Base-by-base conservation (phyloP, 1,140 invertebrate species). In the Bombus ignitus region DNA sequence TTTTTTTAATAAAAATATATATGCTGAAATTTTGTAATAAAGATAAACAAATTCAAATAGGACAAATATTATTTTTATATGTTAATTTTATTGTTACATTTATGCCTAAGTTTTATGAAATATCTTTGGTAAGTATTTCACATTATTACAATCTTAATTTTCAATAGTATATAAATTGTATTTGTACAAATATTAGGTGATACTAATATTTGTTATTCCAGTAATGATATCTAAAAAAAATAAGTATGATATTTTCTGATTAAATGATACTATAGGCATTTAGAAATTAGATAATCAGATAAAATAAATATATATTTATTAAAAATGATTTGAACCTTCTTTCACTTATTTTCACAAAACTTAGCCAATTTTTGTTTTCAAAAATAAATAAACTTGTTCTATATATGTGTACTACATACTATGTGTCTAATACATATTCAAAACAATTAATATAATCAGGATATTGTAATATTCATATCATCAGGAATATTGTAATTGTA, bases 321-420 rank as follows among this genome's bases (percentile, higher is more conserved):
- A 3, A 53, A 12, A 62, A n/a, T 62, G 4, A n/a, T 62, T 82
- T 65, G 28, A 83, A 65, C 68, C 12, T 86, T 71, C 35, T 70
- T 59, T n/a, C 9, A 28, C 1, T 87, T 44, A 78, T 42, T 42
- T 65, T 62, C 4, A 62, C 9, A n/a, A 44, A 75, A 32, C 22
- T 25, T 72, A 28, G 1, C 9, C 42, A 71, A 37, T 59, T 71
- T 70, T 75, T 28, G 57, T 62, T 53, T 44, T 22, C 65, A 59
- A 57, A 53, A 22, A 13, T 44, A 47, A 75, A 15, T 66, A 66
- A 65, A 47, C 32, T 81, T 78, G 39, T 28, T 15, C 2, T 4
- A 32, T 4, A 1, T 35, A 70, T 28, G 1, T 68, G 18, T 32
- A 22, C 18, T 53, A 8, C 18, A 53, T 53, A 22, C 47, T 22